phyloP scores from a whole-genome alignment of 2,113 vertebrate genomes.

The Gobius niger region DNA sequence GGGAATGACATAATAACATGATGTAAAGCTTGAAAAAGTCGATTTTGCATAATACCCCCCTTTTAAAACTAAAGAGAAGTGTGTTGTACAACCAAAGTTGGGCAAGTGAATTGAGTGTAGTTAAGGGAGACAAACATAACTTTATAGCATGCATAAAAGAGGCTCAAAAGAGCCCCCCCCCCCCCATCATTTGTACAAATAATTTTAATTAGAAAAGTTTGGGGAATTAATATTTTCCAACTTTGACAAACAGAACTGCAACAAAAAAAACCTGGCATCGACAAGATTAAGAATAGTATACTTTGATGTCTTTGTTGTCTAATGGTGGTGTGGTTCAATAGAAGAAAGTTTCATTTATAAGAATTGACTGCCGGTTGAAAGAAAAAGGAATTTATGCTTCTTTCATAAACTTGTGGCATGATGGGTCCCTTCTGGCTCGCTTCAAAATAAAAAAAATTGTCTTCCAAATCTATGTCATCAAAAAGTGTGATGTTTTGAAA shows the following conservation, averaged over 20 bases:
- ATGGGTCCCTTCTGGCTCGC: not conserved
- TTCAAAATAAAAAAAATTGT: not conserved
- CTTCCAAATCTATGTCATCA: not conserved
- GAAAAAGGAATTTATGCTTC: not conserved
- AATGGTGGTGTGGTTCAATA: slow-evolving; percentile 1
- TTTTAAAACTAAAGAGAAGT: too few relatives aligned
- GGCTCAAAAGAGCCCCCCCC: too few relatives aligned
- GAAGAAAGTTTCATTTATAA: not conserved
- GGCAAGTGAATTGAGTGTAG: too few relatives aligned
- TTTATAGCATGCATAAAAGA: too few relatives aligned
- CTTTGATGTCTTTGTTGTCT: not conserved
- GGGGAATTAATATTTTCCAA: not conserved
- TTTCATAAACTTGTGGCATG: not conserved
- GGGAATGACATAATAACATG: too few relatives aligned
- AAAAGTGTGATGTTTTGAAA: not conserved
- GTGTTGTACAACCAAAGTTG: too few relatives aligned
- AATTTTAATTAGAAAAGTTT: too few relatives aligned
- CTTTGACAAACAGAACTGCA: not conserved
- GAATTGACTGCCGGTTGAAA: not conserved
- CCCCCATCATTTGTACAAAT: too few relatives aligned
- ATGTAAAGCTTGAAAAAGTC: too few relatives aligned
- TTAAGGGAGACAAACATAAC: too few relatives aligned
- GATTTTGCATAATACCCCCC: too few relatives aligned
- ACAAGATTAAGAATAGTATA: not conserved
- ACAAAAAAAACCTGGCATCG: not conserved